Base-by-base conservation (phyloP, 2,888 invertebrate species). In the Hemistola chrysoprasaria region DNA sequence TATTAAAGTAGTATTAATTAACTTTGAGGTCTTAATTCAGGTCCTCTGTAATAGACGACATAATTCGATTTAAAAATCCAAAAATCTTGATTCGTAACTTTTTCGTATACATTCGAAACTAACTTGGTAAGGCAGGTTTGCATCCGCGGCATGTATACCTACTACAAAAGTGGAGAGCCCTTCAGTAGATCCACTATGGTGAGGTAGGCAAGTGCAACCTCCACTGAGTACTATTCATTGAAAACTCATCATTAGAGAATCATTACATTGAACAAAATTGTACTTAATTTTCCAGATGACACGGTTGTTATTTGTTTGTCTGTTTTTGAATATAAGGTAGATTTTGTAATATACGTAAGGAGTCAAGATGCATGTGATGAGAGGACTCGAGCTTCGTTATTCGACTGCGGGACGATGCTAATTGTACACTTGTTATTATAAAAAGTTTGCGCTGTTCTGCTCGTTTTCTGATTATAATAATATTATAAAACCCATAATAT, bases 331-430 rank as follows among this genome's bases (percentile, higher is more conserved):
- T n/a, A 3, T 56, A 69, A 43, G 43, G 56, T 47, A 50, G 26
- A 26, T 35, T 67, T 71, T 71, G 30, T 65, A 64, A 67, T 69
- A 69, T 58, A 56, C 40, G 31, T 42, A 41, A 26, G 26, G 50
- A 74, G 68, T 75, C 71, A 77, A 77, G 76, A 71, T 73, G 71
- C 71, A 74, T 71, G 70, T 73, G 66, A 71, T 72, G 71, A 71
- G 79, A 68, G 69, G 66, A 70, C 69, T 67, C 65, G 68, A 55
- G 71, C 79, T 80, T 80, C 80, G 80, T 80, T 80, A 80, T 78
- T 65, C 69, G 60, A 64, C 65, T 71, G 67, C 62, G 61, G 69
- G 69, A 72, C 69, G 70, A 71, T 61, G 74, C 78, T 80, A 80
- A 80, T 80, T 80, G 79, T 76, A 66, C 56, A 66, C 77, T 78